Evolutionary conservation across 1,140 invertebrate genomes (phyloP), one percentile per base, ranked within the genome.

Genomic region (Paraescarpia echinospica): DNA sequence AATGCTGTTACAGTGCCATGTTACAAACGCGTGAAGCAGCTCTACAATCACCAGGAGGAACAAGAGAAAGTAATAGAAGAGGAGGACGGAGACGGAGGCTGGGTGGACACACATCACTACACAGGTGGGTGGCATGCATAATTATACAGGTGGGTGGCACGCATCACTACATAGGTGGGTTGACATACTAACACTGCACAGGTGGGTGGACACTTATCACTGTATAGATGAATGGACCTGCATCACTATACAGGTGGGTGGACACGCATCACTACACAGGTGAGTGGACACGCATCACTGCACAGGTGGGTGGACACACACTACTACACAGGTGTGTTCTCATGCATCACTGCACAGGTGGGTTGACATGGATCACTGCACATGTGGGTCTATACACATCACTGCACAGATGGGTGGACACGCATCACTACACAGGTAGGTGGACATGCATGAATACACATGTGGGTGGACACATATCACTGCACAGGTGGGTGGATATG

Each of bases 191-290:
- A 96, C 98, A 99, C 96, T 98, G 97, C 95, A 31, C 90, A 34
- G 99, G 51, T 99, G 99, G 99, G 99, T 99, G 1, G 99, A 99
- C 95, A 99, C 99, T n/a, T 99, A 99, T 96, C 98, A 99, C 96
- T 98, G 97, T 95, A 97, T 98, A 33, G 48, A 92, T 93, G 34
- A 34, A 18, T 51, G 48, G 48, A 51, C 48, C 8, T 18, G 91
- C 93, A 99, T 96, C 98, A 99, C 96, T 98, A 97, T 95, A 97
- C 98, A n/a, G 90, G 92, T 93, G 41, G 35, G 22, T 77, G 59
- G 59, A 77, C 59, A 77, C 59, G 89, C 93, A 14, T 34, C 48
- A 89, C 9, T 35, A 1, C 6, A 31, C 90, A 34, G 99, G 51
- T 99, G 99, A 99, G 99, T 99, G 1, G 99, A 99, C 95, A 99